A percentile compares a stretch with the other conserved stretches of the same genome.
These are phyloP conservation scores for Hippocampus mohnikei DNA, from an alignment of 2,113 vertebrate genomes.

Conservation along the genomic window DNA sequence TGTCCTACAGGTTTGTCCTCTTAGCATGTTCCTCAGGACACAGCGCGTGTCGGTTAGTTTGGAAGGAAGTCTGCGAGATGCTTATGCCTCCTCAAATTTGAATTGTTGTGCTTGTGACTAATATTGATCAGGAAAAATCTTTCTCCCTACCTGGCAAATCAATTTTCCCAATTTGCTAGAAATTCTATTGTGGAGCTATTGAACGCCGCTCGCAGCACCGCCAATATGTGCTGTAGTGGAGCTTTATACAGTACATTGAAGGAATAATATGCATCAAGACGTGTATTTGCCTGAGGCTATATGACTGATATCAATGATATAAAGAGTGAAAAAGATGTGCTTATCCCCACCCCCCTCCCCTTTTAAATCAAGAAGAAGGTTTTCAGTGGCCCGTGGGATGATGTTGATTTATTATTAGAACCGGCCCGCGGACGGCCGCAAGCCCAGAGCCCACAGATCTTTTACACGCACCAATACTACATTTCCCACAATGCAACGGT, in stretches of 20 bases:
- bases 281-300: constrained; percentile 32
- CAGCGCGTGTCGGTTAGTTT: constrained; percentile 4
- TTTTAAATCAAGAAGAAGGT: constrained; percentile 23
- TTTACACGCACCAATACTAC: no score
- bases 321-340: constrained; percentile 1
- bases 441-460: no score
- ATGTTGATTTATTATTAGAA: no score
- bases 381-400: no score
- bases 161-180: constrained; percentile 1
- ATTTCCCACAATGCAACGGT: no score
- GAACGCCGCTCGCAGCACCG: neutral
- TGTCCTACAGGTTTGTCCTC: constrained; percentile 9
- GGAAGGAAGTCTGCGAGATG: neutral
- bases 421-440: no score
- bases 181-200: constrained; percentile 1
- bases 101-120: constrained; percentile 2
- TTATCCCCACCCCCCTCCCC: no score
- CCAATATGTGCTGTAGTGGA: neutral
- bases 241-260: neutral
- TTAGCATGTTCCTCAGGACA: constrained; percentile 4
- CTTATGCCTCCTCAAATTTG: neutral
- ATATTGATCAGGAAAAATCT: constrained; percentile 7
- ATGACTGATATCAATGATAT: constrained; percentile 18
- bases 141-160: neutral
- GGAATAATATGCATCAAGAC: constrained; percentile 21